Conservation (phyloP, 2,113 vertebrate genomes). For the Bubo blakistoni region DNA sequence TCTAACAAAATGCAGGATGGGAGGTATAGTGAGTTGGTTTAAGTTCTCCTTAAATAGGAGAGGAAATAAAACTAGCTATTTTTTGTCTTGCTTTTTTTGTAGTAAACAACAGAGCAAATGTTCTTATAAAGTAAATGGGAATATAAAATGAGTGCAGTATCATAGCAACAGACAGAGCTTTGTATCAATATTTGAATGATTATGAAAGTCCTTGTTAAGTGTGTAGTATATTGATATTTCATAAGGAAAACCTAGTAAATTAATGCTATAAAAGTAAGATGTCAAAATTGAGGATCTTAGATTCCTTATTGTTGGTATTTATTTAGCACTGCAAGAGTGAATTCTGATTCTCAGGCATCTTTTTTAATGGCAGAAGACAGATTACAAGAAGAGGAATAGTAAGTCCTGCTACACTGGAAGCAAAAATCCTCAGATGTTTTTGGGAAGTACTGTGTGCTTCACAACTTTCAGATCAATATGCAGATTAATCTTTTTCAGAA, state of each 20-base stretch:
- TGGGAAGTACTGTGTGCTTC: not conserved
- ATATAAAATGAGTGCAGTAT: conserved; percentile 14
- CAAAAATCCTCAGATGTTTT: not conserved
- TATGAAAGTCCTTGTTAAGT: not conserved
- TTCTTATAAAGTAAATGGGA: conserved; percentile 32
- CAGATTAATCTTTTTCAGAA: not conserved
- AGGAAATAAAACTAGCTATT: not conserved
- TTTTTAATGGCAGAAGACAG: not conserved
- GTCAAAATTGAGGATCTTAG: not conserved
- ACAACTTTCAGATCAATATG: not conserved
- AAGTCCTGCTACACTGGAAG: not conserved
- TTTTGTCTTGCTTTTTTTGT: not conserved
- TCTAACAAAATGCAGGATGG: not conserved
- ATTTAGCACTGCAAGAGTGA: not conserved
- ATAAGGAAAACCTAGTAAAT: conserved; percentile 4
- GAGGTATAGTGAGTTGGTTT: not conserved
- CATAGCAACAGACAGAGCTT: conserved; percentile 36
- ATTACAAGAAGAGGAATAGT: not conserved
- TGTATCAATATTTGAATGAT: conserved; percentile 37
- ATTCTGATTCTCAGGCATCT: not conserved
- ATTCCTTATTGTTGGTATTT: not conserved
- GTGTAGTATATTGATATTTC: not conserved
- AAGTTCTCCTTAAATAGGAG: not conserved
- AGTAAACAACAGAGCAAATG: conserved; percentile 6
- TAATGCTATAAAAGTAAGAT: not conserved